Percentiles rank a stretch among this genome's conserved stretches.
phyloP scores from a whole-genome alignment of 2,888 invertebrate species.

The Anodontia alba region DNA sequence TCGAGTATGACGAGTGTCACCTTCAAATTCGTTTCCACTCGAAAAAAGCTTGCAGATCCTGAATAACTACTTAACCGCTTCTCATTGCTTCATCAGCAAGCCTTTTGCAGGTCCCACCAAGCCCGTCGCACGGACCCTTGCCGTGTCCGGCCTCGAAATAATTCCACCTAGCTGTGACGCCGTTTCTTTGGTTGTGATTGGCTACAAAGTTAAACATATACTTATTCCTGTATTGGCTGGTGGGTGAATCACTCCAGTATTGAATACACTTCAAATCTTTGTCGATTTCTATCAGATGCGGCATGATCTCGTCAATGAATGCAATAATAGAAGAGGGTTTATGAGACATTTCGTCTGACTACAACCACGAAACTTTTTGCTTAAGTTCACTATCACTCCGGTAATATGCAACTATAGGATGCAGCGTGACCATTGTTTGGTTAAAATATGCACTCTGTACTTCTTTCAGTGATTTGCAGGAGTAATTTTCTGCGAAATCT shows the following conservation, averaged over 20 bases:
- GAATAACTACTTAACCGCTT: slow-evolving; percentile 28
- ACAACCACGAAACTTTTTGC: slow-evolving; percentile 54
- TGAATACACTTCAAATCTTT: slow-evolving; percentile 34
- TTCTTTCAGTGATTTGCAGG: slow-evolving; percentile 45
- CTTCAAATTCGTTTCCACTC: too few relatives aligned
- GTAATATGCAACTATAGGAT: slow-evolving; percentile 58
- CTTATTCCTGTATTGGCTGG: slow-evolving; percentile 62
- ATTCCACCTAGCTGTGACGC: slow-evolving; percentile 50
- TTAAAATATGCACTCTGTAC: slow-evolving; percentile 54
- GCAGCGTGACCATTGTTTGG: slow-evolving; percentile 52
- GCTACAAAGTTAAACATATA: slow-evolving; percentile 48
- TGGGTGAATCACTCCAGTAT: slow-evolving; percentile 59
- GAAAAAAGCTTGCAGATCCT: slow-evolving; percentile 22
- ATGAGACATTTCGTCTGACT: slow-evolving; percentile 57
- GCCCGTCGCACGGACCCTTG: slow-evolving; percentile 59
- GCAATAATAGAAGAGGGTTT: slow-evolving; percentile 49
- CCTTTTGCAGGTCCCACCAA: slow-evolving; percentile 51
- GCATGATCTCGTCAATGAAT: slow-evolving; percentile 50
- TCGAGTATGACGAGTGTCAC: too few relatives aligned
- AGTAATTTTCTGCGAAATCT: slow-evolving; percentile 56
- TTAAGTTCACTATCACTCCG: slow-evolving; percentile 8
- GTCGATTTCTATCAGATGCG: slow-evolving; percentile 26
- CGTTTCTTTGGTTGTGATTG: slow-evolving; percentile 32
- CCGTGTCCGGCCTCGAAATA: slow-evolving; percentile 61
- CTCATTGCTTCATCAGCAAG: slow-evolving; percentile 51